Base-by-base conservation (phyloP, 1,140 invertebrate species). In the Vanessa tameamea region DNA sequence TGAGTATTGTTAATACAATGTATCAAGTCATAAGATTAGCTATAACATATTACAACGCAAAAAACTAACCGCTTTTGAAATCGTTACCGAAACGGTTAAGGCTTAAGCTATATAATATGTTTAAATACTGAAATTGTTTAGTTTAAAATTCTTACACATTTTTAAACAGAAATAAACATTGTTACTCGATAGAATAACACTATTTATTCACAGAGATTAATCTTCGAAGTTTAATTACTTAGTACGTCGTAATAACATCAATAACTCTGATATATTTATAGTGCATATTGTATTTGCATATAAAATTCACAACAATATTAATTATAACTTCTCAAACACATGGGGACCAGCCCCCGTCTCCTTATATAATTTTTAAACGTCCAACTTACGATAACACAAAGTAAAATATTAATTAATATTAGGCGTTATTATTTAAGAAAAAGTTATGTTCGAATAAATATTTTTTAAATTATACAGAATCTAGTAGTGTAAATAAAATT, bases 301-400 rank as follows among this genome's bases (percentile, higher is more conserved):
- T 82, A 88, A 91, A 88, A 89, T 86, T 87, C 83, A 89, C 83
- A 89, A 91, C 89, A 89, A 86, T 78, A 72, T 80, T 82, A 77
- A 80, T 72, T 78, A 75, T 84, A 85, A 82, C 72, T 81, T 71
- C 79, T 80, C 79, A 81, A 76, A 76, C 80, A 81, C 79, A 78
- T 79, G 69, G 87, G 89, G 83, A 82, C 89, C 89, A 91, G 89
- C 88, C 88, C 88, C 82, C 85, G 75, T 78, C 72, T 73, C 72
- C 75, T 82, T 83, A 80, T 78, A 74, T 75, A 76, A 81, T 76
- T 76, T 74, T 82, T 77, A 80, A 86, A 81, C 68, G 16, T 23
- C 5, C 66, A 75, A 20, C 43, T 76, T 59, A 76, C 75, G 72
- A 66, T 78, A 78, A 74, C 76, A 82, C 72, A 70, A 65, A 65